Conservation (phyloP, 92 coral and sea anemone species). For the Zoanthus sansibaricus region DNA sequence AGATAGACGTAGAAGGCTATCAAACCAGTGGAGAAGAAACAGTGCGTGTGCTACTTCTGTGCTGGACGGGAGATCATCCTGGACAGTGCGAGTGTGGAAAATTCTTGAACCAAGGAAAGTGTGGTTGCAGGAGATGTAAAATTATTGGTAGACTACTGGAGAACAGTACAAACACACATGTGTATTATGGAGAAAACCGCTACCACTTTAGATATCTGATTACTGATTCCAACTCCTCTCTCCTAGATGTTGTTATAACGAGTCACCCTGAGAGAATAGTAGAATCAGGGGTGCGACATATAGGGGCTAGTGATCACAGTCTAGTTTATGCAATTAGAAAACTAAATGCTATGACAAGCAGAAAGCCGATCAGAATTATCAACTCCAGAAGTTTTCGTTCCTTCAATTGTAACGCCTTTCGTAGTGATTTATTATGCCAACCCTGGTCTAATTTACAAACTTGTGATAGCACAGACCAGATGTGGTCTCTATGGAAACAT, state of each 20-base stretch:
- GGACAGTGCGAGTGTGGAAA: constrained; percentile 73
- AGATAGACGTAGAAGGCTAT: not conserved
- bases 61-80: constrained; percentile 3
- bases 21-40: not conserved
- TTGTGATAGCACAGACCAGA: constrained; percentile 14
- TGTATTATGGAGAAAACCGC: constrained; percentile 76
- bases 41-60: not conserved
- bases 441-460: constrained; percentile 22
- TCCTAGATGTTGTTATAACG: constrained; percentile 5
- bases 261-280: not conserved
- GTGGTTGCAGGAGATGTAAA: constrained; percentile 74
- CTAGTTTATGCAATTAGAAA: constrained; percentile 18
- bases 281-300: not conserved
- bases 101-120: constrained; percentile 66
- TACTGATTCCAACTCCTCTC: not conserved
- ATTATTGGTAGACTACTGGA: not conserved
- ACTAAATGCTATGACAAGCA: not conserved
- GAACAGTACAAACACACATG: not conserved
- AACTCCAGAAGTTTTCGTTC: not conserved
- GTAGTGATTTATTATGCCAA: constrained; percentile 17
- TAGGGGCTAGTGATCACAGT: constrained; percentile 10
- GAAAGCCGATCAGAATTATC: constrained; percentile 22
- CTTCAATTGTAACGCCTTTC: constrained; percentile 10
- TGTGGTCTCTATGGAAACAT: constrained; percentile 27
- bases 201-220: constrained; percentile 64